Evolutionary conservation across 1,140 invertebrate species (phyloP).

Genomic region (Tetraneura akinire): DNA sequence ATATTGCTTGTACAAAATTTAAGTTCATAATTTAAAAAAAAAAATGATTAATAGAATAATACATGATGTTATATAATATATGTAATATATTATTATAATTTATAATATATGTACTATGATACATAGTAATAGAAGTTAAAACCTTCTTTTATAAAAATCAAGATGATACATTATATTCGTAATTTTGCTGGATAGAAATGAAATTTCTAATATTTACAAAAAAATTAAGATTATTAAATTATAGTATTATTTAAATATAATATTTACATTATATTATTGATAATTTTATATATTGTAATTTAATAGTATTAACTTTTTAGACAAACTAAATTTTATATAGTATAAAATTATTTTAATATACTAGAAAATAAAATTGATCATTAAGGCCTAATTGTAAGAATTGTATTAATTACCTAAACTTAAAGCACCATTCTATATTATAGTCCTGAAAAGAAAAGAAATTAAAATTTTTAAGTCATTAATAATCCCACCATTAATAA

Average conservation of each 20-base stretch:
- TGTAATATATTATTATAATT: neutral
- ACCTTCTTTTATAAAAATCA: no score
- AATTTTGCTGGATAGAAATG: neutral
- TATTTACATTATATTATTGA: neutral
- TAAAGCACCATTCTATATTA: slow-evolving; percentile 34
- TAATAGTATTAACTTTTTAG: neutral
- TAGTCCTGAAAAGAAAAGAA: neutral
- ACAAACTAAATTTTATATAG: neutral
- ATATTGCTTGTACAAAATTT: neutral
- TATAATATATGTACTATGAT: no score
- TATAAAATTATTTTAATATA: neutral
- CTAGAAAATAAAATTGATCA: neutral
- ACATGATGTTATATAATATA: neutral
- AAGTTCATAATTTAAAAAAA: neutral
- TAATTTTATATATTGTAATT: no score
- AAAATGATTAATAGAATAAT: neutral
- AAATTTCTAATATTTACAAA: no score
- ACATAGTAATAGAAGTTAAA: no score
- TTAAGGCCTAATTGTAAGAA: neutral
- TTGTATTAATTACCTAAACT: neutral
- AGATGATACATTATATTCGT: neutral
- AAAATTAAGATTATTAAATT: no score
- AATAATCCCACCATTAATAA: slow-evolving; percentile 7
- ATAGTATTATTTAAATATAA: no score
- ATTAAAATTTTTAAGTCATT: neutral